phyloP scores from a whole-genome alignment of 2,888 invertebrate species.

The Muschampia plurimacula region DNA sequence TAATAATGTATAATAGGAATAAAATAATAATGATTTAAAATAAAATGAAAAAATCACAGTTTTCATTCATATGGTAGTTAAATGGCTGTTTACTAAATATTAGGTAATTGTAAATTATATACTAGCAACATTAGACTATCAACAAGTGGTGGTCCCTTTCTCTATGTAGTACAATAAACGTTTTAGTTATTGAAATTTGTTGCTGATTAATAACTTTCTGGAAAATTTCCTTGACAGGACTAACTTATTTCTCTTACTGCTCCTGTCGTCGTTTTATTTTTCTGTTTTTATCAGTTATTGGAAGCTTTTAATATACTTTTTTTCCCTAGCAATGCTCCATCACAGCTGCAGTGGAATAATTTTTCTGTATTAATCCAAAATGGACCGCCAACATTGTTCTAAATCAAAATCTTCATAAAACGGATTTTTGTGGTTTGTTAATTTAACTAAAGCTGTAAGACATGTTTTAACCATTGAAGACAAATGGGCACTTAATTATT shows the following conservation, averaged over 20 bases:
- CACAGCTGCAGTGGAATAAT: conserved; percentile 85
- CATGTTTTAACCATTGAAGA: conserved; percentile 86
- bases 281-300: conserved; percentile 52
- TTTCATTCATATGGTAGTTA: background rate
- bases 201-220: conserved; percentile 60
- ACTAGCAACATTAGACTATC: background rate
- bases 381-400: conserved; percentile 72
- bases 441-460: conserved; percentile 77
- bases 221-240: conserved; percentile 81
- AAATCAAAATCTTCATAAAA: conserved; percentile 60
- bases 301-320: conserved; percentile 69
- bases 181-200: conserved; percentile 49
- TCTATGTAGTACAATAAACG: conserved; percentile 20
- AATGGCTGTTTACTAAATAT: too few species aligned
- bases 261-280: conserved; percentile 57
- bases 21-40: too few species aligned
- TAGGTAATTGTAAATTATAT: too few species aligned
- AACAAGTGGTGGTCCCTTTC: conserved; percentile 38
- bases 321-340: conserved; percentile 75
- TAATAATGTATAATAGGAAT: too few species aligned
- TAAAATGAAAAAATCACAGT: too few species aligned
- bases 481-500: conserved; percentile 77
- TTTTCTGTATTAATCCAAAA: conserved; percentile 59
- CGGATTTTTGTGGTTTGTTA: conserved; percentile 67
- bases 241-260: conserved; percentile 81